These are phyloP conservation scores for Accipiter badius DNA, from an alignment of 2,797 vertebrate species.

Conservation along the genomic window DNA sequence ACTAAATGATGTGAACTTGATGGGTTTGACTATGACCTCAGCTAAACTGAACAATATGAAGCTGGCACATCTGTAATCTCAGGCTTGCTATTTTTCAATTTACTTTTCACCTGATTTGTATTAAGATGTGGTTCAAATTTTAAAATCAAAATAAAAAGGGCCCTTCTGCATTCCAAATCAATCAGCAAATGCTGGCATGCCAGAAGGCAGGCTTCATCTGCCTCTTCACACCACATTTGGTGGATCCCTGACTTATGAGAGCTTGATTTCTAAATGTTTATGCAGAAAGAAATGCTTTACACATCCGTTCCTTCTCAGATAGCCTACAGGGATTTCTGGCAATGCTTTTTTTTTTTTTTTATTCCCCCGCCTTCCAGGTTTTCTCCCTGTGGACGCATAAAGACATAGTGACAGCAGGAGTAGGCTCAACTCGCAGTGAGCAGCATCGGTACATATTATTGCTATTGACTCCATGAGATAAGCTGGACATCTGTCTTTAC, in stretches of 20 bases:
- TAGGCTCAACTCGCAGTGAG: background rate
- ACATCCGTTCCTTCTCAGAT: constrained; percentile 56
- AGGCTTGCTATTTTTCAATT: constrained; percentile 46
- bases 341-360: background rate
- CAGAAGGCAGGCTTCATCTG: constrained; percentile 60
- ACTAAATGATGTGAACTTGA: constrained; percentile 41
- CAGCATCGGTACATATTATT: constrained; percentile 24
- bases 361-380: background rate
- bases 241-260: constrained; percentile 57
- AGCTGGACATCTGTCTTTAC: constrained; percentile 49
- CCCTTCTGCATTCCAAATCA: constrained; percentile 41
- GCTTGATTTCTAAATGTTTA: constrained; percentile 62
- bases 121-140: constrained; percentile 62
- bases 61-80: constrained; percentile 39
- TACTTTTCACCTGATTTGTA: constrained; percentile 63
- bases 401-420: constrained; percentile 49
- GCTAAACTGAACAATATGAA: constrained; percentile 46
- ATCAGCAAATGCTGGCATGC: constrained; percentile 29
- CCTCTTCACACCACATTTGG: constrained; percentile 57
- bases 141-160: constrained; percentile 61
- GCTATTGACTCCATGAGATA: constrained; percentile 29
- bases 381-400: constrained; percentile 28
- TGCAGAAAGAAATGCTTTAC: constrained; percentile 64
- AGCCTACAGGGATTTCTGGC: constrained; percentile 43
- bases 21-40: constrained; percentile 39